Conservation (phyloP, 2,888 invertebrate species). For the Dryobota labecula region DNA sequence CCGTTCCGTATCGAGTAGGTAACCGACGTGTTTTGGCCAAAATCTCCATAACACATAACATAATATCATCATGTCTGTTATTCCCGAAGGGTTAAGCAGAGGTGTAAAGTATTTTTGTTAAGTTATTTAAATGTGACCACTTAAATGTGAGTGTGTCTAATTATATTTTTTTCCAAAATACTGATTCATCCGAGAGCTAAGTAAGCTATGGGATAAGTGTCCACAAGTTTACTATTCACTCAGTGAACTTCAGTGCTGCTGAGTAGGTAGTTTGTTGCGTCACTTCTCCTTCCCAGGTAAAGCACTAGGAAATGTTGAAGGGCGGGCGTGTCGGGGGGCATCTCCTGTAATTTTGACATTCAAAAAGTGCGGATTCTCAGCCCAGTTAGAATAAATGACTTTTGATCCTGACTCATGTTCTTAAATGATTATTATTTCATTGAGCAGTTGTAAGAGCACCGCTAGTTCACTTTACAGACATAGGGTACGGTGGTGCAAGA, state of each 20-base stretch:
- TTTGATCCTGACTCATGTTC: neutral
- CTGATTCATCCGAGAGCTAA: neutral
- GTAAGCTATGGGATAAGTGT: neutral
- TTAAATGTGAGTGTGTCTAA: neutral
- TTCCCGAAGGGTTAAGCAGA: neutral
- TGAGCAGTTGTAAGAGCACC: neutral
- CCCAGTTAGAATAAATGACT: too few relatives aligned
- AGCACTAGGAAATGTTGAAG: neutral
- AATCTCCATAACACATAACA: neutral
- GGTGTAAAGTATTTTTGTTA: neutral
- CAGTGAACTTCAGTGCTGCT: neutral
- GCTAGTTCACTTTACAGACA: neutral
- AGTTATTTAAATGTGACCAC: neutral
- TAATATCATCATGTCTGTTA: neutral
- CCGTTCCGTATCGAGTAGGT: neutral
- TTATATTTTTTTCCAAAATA: too few relatives aligned
- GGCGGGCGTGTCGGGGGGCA: neutral
- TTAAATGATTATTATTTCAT: neutral
- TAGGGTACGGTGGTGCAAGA: too few relatives aligned
- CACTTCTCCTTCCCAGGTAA: neutral
- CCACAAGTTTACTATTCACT: neutral
- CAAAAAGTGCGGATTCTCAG: neutral
- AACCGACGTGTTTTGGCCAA: neutral
- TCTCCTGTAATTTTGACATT: neutral
- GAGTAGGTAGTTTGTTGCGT: neutral